Conservation (phyloP, 2,797 vertebrate genomes). For the Bucorvus abyssinicus region DNA sequence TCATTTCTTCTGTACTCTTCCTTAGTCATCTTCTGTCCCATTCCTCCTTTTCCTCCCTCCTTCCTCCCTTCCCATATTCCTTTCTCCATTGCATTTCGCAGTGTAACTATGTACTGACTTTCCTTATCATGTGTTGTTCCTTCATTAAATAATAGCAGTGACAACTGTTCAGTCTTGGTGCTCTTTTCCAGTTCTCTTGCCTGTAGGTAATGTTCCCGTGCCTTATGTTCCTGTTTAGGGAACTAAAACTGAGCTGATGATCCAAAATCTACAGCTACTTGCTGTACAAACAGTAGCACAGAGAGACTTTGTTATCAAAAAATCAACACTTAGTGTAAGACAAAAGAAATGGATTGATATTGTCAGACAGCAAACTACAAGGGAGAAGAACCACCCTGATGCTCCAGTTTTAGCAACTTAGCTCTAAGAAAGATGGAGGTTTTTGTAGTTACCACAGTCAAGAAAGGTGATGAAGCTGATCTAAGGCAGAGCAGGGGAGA, state of each 20-base stretch:
- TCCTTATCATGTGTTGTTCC: not conserved
- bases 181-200: not conserved
- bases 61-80: not conserved
- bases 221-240: not conserved
- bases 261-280: not conserved
- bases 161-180: not conserved
- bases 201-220: not conserved
- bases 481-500: not conserved
- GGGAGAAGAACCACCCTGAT: not conserved
- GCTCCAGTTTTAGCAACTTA: not conserved
- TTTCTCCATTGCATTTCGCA: not conserved
- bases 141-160: not conserved
- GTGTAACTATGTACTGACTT: not conserved
- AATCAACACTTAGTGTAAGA: fast-evolving
- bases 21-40: not conserved
- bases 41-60: not conserved
- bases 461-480: not conserved
- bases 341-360: not conserved
- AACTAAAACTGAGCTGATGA: not conserved
- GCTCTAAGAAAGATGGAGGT: not conserved
- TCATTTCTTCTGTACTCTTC: not conserved
- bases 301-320: not conserved
- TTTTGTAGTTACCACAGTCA: not conserved
- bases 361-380: not conserved
- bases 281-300: not conserved